Evolutionary conservation across 2,797 vertebrate species (phyloP).

Genomic region (Premnoplex brunnescens): DNA sequence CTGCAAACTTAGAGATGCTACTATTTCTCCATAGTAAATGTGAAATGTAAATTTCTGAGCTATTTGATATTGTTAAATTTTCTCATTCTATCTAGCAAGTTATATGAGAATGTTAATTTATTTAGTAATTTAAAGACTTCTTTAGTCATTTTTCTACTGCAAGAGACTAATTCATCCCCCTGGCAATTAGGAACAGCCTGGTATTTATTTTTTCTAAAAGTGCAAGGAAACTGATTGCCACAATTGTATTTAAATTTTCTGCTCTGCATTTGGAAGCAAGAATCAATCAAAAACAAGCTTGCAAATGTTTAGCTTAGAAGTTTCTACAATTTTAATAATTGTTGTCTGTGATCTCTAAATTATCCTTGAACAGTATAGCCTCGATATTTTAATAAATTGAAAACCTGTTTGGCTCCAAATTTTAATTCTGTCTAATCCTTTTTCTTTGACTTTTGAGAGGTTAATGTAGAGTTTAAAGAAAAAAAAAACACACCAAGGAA

Average conservation of each 20-base stretch:
- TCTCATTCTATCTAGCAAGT: not conserved
- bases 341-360: slow-evolving; percentile 12
- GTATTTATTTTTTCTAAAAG: not conserved
- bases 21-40: not conserved
- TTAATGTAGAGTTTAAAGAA: not conserved
- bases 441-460: slow-evolving; percentile 18
- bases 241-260: not conserved
- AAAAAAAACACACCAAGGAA: slow-evolving; percentile 11
- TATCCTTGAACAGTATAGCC: not conserved
- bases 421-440: slow-evolving; percentile 34
- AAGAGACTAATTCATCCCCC: not conserved
- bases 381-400: slow-evolving; percentile 23
- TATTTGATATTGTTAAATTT: not conserved
- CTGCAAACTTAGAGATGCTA: not conserved
- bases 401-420: not conserved
- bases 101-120: not conserved
- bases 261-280: not conserved
- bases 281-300: slow-evolving; percentile 9
- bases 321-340: slow-evolving; percentile 9
- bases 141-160: not conserved
- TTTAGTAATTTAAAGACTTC: not conserved
- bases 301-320: slow-evolving; percentile 13
- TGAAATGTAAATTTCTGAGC: not conserved
- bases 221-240: not conserved
- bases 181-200: not conserved